Base-by-base conservation (phyloP, 2,888 invertebrate genomes). In the Drosophila nigricruria region DNA sequence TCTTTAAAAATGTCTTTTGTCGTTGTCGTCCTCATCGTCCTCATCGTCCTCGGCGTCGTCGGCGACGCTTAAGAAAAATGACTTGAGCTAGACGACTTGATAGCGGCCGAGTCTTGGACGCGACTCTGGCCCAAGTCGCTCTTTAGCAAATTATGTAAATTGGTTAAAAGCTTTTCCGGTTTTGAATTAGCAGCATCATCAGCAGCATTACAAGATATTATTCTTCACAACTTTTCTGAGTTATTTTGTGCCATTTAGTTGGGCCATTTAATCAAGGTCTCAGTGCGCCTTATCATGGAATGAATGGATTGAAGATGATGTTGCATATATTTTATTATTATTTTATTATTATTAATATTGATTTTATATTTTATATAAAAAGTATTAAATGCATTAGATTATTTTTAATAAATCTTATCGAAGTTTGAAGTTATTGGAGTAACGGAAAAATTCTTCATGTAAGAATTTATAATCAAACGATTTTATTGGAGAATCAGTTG, bases 111-210 rank as follows among this genome's bases (percentile, higher is more conserved):
- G 62, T n/a, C 57, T 58, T 34, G 57, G 77, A 36, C 38, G 10
- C 45, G 64, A 36, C 45, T 34, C 14, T 63, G 52, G 61, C 45
- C 63, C 52, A 36, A 67, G 49, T 58, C 72, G 76, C 73, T 81
- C 76, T 79, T 79, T 80, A 75, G 81, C 70, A 82, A 91, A 91
- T 91, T 91, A 91, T 91, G 91, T 87, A 91, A 91, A 91, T 91
- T 91, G 90, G 83, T 89, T 91, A 88, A 91, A 90, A 91, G 91
- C 91, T 88, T 91, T 91, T 85, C 87, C 82, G 88, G 90, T 79
- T 82, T 88, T 87, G 85, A 91, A 89, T 90, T 87, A 82, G 88
- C 88, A 84, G 88, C 88, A 81, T 87, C 90, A 86, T 81, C 81
- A 87, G 80, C 81, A 73, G 75, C 65, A 77, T 80, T 80, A 67